Evolutionary conservation across 2,888 invertebrate species (phyloP), one percentile per base, ranked within the genome.

Genomic region (Mechanitis mazaeus): DNA sequence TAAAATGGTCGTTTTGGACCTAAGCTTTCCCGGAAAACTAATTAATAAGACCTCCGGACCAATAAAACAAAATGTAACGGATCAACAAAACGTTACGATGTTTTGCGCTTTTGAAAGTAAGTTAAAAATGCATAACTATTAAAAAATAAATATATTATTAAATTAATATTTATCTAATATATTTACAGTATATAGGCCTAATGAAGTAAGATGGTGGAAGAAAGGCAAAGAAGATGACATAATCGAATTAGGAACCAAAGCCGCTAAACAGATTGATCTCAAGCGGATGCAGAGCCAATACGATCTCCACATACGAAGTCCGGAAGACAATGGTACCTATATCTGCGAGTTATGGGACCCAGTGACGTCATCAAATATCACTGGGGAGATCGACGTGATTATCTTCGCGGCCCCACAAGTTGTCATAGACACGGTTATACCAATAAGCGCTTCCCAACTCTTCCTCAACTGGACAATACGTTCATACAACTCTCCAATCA

Each of bases 391-490:
- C 2, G 85, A 90, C 45, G 76, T 95, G 0, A 84, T 92, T 47
- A 94, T 96, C 0, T 89, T 93, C 69, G 94, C 94, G 69, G 91
- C 91, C 62, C 96, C 96, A 0, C 92, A 93, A 77, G 91, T 96
- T 1, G 91, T 86, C 56, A 92, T 96, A 67, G 94, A 94, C 72
- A 92, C 92, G 63, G 93, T 94, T 0, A 94, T 94, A 78, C 93
- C 95, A 0, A 94, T 96, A 28, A 95, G 94, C 58, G 92, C 93
- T 0, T 91, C 92, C 6, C 93, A 94, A 78, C 92, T 97, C 54
- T 97, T 92, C 79, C 78, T 96, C 1, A 96, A 96, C 76, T 96
- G 96, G 96, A 96, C 95, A 0, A 91, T 95, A 0, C 92, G 93
- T 64, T 92, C 94, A 64, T 95, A 95, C 65, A 96, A 96, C 75